These are phyloP conservation scores for Sanderia malayensis DNA, from an alignment of 30 jellyfish, hydroid and myxozoan genomes.

Conservation along the genomic window DNA sequence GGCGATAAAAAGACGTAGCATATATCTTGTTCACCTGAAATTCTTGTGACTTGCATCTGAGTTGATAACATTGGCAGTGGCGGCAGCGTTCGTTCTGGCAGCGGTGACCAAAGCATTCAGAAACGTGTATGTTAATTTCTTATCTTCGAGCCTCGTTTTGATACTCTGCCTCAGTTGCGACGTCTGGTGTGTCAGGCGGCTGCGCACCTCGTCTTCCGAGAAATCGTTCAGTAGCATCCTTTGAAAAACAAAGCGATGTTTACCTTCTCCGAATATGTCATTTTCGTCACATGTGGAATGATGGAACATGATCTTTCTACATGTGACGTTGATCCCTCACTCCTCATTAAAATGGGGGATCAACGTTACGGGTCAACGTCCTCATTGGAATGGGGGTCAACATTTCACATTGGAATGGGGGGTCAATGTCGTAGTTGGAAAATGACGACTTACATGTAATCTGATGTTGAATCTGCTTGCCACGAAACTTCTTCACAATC, in stretches of 20 bases:
- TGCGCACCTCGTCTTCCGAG: constrained; percentile 9
- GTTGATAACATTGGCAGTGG: constrained; percentile 53
- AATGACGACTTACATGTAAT: constrained; percentile 17
- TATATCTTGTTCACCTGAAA: constrained; percentile 54
- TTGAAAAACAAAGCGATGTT: too few species aligned
- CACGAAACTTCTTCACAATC: constrained; percentile 41
- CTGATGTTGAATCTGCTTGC: constrained; percentile 29
- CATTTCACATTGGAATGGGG: too few species aligned
- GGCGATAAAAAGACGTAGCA: too few species aligned
- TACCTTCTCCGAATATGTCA: too few species aligned
- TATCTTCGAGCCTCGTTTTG: constrained; percentile 51
- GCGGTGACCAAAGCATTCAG: constrained; percentile 57
- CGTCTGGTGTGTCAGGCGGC: constrained; percentile 59
- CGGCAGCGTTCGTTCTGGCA: constrained; percentile 46
- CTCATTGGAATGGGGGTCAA: too few species aligned
- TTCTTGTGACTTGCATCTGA: constrained; percentile 4
- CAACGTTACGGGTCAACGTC: too few species aligned
- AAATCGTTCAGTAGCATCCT: background rate
- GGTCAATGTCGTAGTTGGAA: too few species aligned
- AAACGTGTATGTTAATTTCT: constrained; percentile 66
- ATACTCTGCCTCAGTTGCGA: constrained; percentile 66
- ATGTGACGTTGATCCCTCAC: too few species aligned
- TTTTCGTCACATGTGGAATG: too few species aligned
- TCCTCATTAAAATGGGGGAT: too few species aligned
- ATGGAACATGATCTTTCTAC: too few species aligned